A percentile compares a stretch with the other conserved stretches of the same genome.
Conservation (phyloP, 2,797 vertebrate genomes). For the Sebastes oblongus region DNA sequence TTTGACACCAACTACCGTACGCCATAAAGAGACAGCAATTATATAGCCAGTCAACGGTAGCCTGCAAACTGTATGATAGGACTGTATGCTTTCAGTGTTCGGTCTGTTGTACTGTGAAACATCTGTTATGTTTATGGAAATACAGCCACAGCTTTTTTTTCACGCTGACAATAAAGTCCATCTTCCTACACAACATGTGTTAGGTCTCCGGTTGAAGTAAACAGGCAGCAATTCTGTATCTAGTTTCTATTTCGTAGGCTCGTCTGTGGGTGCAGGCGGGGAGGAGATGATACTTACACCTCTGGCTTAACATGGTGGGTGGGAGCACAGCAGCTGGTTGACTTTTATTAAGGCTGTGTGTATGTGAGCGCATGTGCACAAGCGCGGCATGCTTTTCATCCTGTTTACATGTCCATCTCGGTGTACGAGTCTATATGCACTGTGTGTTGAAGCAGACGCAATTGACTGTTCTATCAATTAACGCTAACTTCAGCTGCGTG, state of each 20-base stretch:
- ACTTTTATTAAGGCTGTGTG: constrained; percentile 66
- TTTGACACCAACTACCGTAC: constrained; percentile 54
- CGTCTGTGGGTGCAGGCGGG: constrained; percentile 66
- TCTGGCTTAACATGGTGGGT: constrained; percentile 67
- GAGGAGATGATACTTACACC: constrained; percentile 69
- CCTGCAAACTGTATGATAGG: constrained; percentile 18
- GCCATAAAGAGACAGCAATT: constrained; percentile 61
- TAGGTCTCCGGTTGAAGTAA: constrained; percentile 69
- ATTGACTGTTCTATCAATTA: constrained; percentile 54
- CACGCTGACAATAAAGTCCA: constrained; percentile 69
- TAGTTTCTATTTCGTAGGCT: constrained; percentile 70
- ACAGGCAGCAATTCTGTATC: constrained; percentile 72
- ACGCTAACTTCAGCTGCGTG: constrained; percentile 28
- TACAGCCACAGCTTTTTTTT: constrained; percentile 42
- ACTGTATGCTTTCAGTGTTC: constrained; percentile 33
- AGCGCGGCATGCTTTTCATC: background rate
- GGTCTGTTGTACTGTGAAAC: constrained; percentile 29
- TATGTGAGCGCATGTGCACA: background rate
- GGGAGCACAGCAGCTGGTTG: constrained; percentile 69
- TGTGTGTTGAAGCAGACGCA: constrained; percentile 22
- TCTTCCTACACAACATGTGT: constrained; percentile 77
- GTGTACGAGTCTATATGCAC: background rate
- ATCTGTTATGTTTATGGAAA: constrained; percentile 61
- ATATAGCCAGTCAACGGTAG: constrained; percentile 29
- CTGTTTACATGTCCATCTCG: constrained; percentile 14